Evolutionary conservation across 1,140 invertebrate species (phyloP).

Genomic region (Agraylea sexmaculata): DNA sequence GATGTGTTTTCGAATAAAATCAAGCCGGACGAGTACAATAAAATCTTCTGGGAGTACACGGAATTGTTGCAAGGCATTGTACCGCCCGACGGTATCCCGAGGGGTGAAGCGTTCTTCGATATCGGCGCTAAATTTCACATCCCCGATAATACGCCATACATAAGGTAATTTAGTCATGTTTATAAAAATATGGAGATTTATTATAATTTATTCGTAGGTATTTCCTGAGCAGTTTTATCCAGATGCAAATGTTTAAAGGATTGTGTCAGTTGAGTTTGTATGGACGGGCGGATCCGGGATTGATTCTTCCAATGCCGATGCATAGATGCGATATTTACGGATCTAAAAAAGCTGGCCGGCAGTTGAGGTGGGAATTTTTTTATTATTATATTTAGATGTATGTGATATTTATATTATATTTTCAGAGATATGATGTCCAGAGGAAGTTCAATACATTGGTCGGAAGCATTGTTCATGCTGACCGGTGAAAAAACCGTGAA

Average conservation of each 20-base stretch:
- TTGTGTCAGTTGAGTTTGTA: constrained; percentile 54
- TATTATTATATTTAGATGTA: constrained; percentile 3
- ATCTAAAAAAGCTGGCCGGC: constrained; percentile 48
- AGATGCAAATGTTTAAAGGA: constrained; percentile 62
- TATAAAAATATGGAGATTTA: too few relatives aligned
- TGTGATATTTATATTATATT: constrained; percentile 10
- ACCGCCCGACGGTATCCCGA: constrained; percentile 35
- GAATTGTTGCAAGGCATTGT: constrained; percentile 48
- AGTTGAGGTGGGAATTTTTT: constrained; percentile 38
- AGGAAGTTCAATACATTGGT: constrained; percentile 51
- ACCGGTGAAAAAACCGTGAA: constrained; percentile 43
- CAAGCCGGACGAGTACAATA: constrained; percentile 40
- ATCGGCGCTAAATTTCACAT: constrained; percentile 60
- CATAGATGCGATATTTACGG: constrained; percentile 61
- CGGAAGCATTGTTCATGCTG: constrained; percentile 43
- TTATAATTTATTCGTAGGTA: constrained; percentile 52
- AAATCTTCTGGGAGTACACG: constrained; percentile 52
- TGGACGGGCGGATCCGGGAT: constrained; percentile 33
- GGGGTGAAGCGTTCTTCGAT: constrained; percentile 51
- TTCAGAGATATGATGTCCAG: constrained; percentile 49
- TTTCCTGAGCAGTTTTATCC: constrained; percentile 57
- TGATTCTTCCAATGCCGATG: constrained; percentile 37
- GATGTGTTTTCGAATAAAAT: constrained; percentile 53
- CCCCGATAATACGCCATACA: constrained; percentile 54
- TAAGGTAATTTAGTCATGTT: constrained; percentile 38